phyloP scores from a whole-genome alignment of 1,140 invertebrate genomes.

The Varroa destructor region DNA sequence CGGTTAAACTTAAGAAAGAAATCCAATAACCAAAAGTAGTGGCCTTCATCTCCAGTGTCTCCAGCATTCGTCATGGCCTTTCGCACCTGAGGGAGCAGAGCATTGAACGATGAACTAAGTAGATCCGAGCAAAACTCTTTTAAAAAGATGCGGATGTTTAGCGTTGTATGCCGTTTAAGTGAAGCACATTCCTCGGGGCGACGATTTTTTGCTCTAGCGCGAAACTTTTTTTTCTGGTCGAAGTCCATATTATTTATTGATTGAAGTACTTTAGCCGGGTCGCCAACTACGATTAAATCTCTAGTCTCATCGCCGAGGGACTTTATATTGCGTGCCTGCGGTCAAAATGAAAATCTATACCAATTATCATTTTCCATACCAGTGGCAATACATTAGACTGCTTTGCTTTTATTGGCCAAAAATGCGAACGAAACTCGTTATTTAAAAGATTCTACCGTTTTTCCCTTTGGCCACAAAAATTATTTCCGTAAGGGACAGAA shows the following conservation, averaged over 20 bases:
- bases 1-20: conserved; percentile 98
- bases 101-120: conserved; percentile 76
- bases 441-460: conserved; percentile 36
- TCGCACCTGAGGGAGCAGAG: conserved; percentile 55
- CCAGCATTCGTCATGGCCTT: not conserved
- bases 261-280: conserved; percentile 51
- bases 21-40: conserved; percentile 80
- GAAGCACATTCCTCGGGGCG: conserved; percentile 46
- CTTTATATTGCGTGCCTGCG: conserved; percentile 78
- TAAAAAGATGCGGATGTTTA: conserved; percentile 66
- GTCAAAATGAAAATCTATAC: conserved; percentile 43
- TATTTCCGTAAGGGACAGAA: too few species aligned
- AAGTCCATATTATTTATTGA: conserved; percentile 54
- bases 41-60: conserved; percentile 61
- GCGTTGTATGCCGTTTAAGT: conserved; percentile 52
- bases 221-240: conserved; percentile 54
- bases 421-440: conserved; percentile 49
- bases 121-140: conserved; percentile 90
- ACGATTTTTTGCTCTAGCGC: conserved; percentile 53
- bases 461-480: too few species aligned
- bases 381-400: not conserved
- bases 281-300: conserved; percentile 73
- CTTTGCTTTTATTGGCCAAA: not conserved
- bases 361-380: conserved; percentile 18
- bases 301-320: conserved; percentile 64